phyloP scores from a whole-genome alignment of 37 sponge, comb jelly and placozoan species.

The Crambe crambe region DNA sequence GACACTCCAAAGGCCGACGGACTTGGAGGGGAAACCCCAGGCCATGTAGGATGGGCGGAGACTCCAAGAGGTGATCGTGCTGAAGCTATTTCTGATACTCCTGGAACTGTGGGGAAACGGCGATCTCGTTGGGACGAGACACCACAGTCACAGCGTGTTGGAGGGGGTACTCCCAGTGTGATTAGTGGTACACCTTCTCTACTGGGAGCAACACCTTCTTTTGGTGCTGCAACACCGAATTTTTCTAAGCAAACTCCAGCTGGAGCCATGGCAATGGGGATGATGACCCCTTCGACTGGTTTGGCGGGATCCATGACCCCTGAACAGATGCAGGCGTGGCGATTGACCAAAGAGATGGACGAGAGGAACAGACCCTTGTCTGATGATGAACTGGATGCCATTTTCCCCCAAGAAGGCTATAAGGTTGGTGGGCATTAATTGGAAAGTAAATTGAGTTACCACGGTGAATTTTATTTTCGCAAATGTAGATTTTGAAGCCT shows the following conservation, averaged over 20 bases:
- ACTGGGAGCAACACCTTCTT: slow-evolving; percentile 58
- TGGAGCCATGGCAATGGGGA: slow-evolving; percentile 80
- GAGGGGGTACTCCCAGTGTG: slow-evolving; percentile 41
- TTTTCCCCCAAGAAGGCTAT: slow-evolving; percentile 96
- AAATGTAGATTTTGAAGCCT: slow-evolving; percentile 71
- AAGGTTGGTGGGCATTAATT: slow-evolving; percentile 48
- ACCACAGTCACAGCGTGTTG: slow-evolving; percentile 70
- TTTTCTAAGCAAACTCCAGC: slow-evolving; percentile 59
- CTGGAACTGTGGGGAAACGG: slow-evolving; percentile 76
- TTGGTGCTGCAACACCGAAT: slow-evolving; percentile 63
- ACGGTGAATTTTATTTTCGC: background rate
- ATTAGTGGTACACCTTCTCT: slow-evolving; percentile 22
- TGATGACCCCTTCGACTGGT: slow-evolving; percentile 80
- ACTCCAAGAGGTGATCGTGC: slow-evolving; percentile 85
- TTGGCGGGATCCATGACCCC: slow-evolving; percentile 91
- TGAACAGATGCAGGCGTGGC: slow-evolving; percentile 94
- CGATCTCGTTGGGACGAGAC: slow-evolving; percentile 98
- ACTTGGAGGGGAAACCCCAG: slow-evolving; percentile 76
- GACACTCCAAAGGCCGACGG: slow-evolving; percentile 90
- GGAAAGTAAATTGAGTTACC: background rate
- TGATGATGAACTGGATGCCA: slow-evolving; percentile 93
- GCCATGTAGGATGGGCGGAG: slow-evolving; percentile 92
- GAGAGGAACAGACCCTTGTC: slow-evolving; percentile 89
- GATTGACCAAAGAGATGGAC: slow-evolving; percentile 96
- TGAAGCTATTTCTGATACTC: slow-evolving; percentile 55